Conservation (phyloP, 1,140 invertebrate genomes). For the Drosophila willistoni region DNA sequence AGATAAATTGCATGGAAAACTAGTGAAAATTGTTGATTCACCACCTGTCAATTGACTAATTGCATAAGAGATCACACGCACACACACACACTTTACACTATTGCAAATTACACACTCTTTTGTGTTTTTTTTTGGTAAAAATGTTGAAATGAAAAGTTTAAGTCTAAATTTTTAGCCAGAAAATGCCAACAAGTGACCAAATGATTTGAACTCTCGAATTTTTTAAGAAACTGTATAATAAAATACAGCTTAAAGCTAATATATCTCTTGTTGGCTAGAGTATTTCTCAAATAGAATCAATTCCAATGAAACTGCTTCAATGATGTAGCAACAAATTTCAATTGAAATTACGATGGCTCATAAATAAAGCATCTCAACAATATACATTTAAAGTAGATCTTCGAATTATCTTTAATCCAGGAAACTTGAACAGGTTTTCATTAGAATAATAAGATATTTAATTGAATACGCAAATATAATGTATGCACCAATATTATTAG, state of each 20-base stretch:
- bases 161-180: too few relatives aligned
- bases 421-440: neutral
- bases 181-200: too few relatives aligned
- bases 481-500: too few relatives aligned
- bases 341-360: neutral
- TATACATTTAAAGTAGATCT: neutral
- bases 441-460: neutral
- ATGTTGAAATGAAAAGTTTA: too few relatives aligned
- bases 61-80: neutral
- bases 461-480: too few relatives aligned
- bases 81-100: neutral
- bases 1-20: slow-evolving; percentile 2
- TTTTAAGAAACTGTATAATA: neutral
- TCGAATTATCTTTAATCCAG: neutral
- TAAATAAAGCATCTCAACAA: neutral
- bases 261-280: neutral
- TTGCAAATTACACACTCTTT: neutral
- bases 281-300: neutral
- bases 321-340: neutral
- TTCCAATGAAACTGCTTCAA: neutral
- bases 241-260: neutral
- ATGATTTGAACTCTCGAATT: too few relatives aligned
- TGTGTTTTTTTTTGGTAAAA: too few relatives aligned
- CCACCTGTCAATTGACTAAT: slow-evolving; percentile 11
- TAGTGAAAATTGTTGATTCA: slow-evolving; percentile 5